Conservation (phyloP, 2,797 vertebrate genomes). For the Anguilla anguilla region DNA sequence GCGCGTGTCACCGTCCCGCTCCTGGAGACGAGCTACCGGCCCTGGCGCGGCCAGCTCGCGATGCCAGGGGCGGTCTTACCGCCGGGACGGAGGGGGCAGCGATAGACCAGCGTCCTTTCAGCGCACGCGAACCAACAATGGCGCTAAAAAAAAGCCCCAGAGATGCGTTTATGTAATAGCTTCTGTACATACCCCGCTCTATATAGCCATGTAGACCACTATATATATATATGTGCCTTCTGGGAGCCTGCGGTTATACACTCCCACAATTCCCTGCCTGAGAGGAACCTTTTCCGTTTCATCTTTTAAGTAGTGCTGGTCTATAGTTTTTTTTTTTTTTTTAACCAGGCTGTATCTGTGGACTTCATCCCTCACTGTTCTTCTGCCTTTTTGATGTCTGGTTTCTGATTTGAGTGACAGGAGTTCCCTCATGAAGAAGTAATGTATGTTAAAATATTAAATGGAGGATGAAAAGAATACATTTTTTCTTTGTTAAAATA, state of each 20-base stretch:
- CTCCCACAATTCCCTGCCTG: background rate
- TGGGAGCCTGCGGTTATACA: background rate
- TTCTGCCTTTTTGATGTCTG: slow-evolving; percentile 24
- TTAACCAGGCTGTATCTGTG: slow-evolving; percentile 9
- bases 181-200: background rate
- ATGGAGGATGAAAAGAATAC: background rate
- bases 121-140: background rate
- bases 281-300: background rate
- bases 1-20: background rate
- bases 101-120: background rate
- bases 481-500: background rate
- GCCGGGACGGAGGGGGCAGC: background rate
- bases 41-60: background rate
- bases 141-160: background rate
- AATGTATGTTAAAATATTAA: background rate
- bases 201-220: background rate
- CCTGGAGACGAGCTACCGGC: background rate
- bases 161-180: background rate
- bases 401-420: slow-evolving; percentile 23
- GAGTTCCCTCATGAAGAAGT: slow-evolving; percentile 2
- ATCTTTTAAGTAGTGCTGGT: background rate
- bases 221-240: background rate
- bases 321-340: background rate
- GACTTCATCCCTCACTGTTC: background rate
- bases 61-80: background rate